Percentiles rank a stretch among this genome's conserved stretches.
Conservation (phyloP, 2,797 vertebrate genomes). For the Trachops cirrhosus region DNA sequence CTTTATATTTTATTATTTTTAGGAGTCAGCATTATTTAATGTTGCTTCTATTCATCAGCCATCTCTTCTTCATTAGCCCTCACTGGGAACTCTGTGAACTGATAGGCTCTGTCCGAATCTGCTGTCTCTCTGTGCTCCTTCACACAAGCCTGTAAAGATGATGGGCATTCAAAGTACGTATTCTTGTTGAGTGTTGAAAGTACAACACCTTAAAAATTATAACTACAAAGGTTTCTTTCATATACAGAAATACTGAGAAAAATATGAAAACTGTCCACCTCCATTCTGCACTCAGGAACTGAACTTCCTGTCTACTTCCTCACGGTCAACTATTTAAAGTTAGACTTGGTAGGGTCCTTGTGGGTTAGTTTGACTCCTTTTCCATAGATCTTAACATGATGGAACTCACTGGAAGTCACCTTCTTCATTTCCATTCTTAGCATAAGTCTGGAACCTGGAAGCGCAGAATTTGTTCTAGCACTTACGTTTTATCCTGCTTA, state of each 20-base stretch:
- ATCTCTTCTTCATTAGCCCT: neutral
- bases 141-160: neutral
- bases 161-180: neutral
- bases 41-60: neutral
- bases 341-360: neutral
- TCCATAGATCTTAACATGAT: neutral
- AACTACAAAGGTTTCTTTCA: neutral
- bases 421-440: neutral
- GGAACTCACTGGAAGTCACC: neutral
- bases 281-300: neutral
- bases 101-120: neutral
- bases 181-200: neutral
- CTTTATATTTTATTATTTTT: neutral
- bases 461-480: too few species aligned
- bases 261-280: neutral
- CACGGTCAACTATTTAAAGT: accelerated
- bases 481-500: neutral
- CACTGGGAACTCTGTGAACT: neutral
- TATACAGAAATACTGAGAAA: neutral
- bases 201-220: neutral
- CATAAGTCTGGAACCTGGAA: neutral
- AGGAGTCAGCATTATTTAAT: neutral
- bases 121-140: neutral
- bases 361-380: neutral
- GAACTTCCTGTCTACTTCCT: neutral